Evolutionary conservation across 1,140 invertebrate species (phyloP), one percentile per base, ranked within the genome.

Genomic region (Pseudomyrmex sp.): DNA sequence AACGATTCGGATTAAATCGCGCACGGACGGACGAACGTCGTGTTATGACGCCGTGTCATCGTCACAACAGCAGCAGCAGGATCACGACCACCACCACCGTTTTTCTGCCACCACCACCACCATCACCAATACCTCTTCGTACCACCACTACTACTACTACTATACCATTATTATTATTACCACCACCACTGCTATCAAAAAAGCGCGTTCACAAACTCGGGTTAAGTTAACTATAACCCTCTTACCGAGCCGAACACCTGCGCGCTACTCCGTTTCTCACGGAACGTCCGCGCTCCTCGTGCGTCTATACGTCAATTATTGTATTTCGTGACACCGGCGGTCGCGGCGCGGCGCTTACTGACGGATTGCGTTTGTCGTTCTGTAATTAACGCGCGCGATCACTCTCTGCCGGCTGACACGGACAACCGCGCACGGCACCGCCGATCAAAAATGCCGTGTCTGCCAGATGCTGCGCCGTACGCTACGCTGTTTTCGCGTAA

Each of bases 41-140:
- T 90, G 90, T 91, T 91, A 87, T 91, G 91, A 91, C 91, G 89
- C 91, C 86, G 90, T 91, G 91, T 91, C 91, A 91, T 91, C 88
- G 89, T 91, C 89, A 88, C 89, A 89, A 79, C 85, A 89, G 84
- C 87, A 90, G 83, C 85, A 85, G 82, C 88, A 89, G 85, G 87
- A 89, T 70, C 86, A 88, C 83, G 66, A 80, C 83, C 76, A 70
- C 83, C 68, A 61, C 84, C 65, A 68, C 87, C 26, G n/a, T 56
- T 59, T 65, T 46, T 58, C 20, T 52, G 26, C 79, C 79, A 62
- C 69, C 70, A 65, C 48, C 65, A 66, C 8, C 68, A 62, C 73
- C 58, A 82, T 61, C 26, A 66, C 54, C 69, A 58, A 20, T 73
- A 35, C 52, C 58, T 84, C 35, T 35, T 35, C 48, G 50, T 83